Evolutionary conservation across 92 coral and sea anemone species (phyloP).

Genomic region (Desmophyllum pertusum): DNA sequence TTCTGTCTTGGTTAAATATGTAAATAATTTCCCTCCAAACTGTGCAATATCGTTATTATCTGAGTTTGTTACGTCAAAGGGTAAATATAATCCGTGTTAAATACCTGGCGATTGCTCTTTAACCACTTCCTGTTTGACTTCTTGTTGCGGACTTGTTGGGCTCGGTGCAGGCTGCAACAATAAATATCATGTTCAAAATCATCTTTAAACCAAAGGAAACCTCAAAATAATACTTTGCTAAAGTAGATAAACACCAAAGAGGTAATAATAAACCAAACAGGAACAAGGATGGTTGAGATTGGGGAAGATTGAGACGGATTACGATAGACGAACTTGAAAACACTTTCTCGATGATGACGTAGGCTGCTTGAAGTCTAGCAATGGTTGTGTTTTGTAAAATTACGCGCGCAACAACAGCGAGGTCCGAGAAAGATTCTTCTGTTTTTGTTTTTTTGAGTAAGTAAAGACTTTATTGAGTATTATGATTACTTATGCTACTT

Average conservation of each 20-base stretch:
- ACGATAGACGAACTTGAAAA: neutral
- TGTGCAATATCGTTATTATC: neutral
- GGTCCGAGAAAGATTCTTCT: too few species aligned
- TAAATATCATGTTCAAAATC: too few species aligned
- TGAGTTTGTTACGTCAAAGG: neutral
- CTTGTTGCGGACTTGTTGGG: neutral
- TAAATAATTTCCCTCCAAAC: neutral
- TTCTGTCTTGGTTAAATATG: neutral
- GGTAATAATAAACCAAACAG: neutral
- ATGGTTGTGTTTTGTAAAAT: neutral
- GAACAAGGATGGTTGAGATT: neutral
- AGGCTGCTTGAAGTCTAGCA: neutral
- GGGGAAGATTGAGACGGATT: neutral
- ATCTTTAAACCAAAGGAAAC: neutral
- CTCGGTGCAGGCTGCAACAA: conserved; percentile 8
- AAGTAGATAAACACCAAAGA: neutral
- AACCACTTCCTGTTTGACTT: conserved; percentile 11
- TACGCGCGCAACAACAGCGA: neutral
- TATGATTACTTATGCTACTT: too few species aligned
- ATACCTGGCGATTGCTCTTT: conserved; percentile 31
- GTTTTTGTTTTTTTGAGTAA: too few species aligned
- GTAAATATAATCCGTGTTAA: neutral
- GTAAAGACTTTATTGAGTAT: too few species aligned
- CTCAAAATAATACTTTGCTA: neutral
- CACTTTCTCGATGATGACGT: too few species aligned